Base-by-base conservation (phyloP, 2,888 invertebrate genomes). In the Rosalia funebris region DNA sequence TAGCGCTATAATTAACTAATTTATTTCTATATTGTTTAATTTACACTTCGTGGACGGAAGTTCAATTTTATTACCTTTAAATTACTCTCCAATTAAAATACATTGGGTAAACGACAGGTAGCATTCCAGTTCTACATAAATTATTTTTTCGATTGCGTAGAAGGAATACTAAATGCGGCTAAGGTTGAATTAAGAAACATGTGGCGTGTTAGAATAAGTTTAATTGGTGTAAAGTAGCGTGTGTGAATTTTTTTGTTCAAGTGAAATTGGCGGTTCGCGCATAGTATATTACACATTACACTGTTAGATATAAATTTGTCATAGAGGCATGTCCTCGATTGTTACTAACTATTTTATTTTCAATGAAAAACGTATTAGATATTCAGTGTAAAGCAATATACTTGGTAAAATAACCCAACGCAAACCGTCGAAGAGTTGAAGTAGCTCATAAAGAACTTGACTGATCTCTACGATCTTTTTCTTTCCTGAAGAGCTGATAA, bases 21-120 rank as follows among this genome's bases (percentile, higher is more conserved):
- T 11, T 2, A 45, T 53, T 31, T 11, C 25, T 32, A 32, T 1
- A 32, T 53, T 41, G 7, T 37, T 12, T 42, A 53, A 53, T 42
- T 53, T 32, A 42, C 31, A 42, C 42, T 15, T 32, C 16, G 7
- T 16, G 17, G 25, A 15, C 12, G 42, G 32, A 53, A 53, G 12
- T 31, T 7, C 52, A 41, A 16, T 32, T 53, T 53, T 42, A 53
- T 42, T 16, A 17, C 37, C 32, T 17, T 42, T 53, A 42, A 53
- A 53, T 53, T 53, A n/a, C 14, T 17, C 53, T 17, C 11, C 32
- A 32, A 31, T 53, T 53, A 53, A 31, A 10, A 34, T 34, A 34
- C 34, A n/a, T 34, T 34, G 11, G 7, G 34, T n/a, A 34, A 34
- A 7, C 4, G 9, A 34, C 5, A 34, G 11, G 34, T 34, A 34